Conservation (phyloP, 2,113 vertebrate species). For the Pteronura brasiliensis region DNA sequence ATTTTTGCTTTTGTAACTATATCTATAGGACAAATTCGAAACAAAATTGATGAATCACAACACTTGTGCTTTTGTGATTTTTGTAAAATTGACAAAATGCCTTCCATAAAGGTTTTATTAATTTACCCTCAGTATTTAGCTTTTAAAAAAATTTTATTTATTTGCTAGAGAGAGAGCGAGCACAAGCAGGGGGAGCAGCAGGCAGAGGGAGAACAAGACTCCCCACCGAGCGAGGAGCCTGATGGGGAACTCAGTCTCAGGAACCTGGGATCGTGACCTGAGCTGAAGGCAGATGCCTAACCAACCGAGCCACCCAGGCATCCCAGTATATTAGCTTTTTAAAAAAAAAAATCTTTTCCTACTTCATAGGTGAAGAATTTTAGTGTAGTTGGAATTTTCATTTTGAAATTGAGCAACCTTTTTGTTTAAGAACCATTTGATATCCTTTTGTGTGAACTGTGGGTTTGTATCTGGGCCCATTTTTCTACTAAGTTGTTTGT, state of each 20-base stretch:
- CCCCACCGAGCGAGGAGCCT: no score
- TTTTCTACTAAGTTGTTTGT: neutral
- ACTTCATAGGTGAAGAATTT: neutral
- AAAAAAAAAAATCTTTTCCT: neutral
- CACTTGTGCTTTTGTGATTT: neutral
- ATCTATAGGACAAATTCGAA: neutral
- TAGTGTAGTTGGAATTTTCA: neutral
- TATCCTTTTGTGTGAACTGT: constrained; percentile 1
- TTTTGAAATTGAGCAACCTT: neutral
- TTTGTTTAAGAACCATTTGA: neutral
- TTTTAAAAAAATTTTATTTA: neutral
- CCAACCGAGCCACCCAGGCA: no score
- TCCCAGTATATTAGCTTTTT: neutral
- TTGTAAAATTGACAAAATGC: constrained; percentile 24
- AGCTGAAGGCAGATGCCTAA: no score
- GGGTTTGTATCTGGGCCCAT: neutral
- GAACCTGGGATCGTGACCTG: no score
- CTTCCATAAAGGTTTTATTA: neutral
- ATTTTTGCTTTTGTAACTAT: neutral
- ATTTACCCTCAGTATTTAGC: neutral
- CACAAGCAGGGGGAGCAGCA: no score
- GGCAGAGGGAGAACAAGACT: no score
- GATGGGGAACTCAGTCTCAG: no score
- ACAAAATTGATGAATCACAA: neutral
- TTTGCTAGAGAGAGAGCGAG: no score